Conservation (phyloP, 2,797 vertebrate species). For the Cryptoprocta ferox region DNA sequence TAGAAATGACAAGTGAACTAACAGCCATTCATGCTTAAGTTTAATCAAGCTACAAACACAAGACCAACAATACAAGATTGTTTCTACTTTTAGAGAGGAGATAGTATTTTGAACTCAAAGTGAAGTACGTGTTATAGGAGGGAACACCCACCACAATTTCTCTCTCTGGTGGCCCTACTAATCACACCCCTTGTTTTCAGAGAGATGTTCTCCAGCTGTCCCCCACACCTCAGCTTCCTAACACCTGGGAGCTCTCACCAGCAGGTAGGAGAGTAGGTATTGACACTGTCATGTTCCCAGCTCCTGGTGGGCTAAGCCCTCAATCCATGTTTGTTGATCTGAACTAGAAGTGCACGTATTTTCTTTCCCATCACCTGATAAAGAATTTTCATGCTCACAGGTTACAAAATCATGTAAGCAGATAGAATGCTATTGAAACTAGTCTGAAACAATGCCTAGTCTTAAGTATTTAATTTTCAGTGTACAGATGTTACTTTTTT, state of each 20-base stretch:
- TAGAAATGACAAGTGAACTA: not conserved
- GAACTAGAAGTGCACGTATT: not conserved
- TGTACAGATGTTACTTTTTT: not conserved
- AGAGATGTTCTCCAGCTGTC: not conserved
- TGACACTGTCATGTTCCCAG: not conserved
- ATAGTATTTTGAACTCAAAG: not conserved
- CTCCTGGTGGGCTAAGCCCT: not conserved
- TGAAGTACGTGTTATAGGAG: not conserved
- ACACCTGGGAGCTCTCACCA: not conserved
- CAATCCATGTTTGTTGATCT: not conserved
- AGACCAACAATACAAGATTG: not conserved
- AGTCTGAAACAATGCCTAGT: not conserved
- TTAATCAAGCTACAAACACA: not conserved
- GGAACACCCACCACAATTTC: not conserved
- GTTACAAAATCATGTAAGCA: not conserved
- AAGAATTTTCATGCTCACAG: not conserved
- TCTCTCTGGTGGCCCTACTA: not conserved
- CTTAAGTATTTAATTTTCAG: not conserved
- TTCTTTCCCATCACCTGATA: not conserved
- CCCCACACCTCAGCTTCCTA: rapidly evolving
- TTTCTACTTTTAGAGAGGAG: not conserved
- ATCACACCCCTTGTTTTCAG: not conserved
- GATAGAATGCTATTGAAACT: not conserved
- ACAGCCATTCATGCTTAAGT: not conserved
- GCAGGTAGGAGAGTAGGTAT: not conserved